A percentile compares a stretch with the other conserved stretches of the same genome.
Conservation (phyloP, 2,888 invertebrate genomes). For the Ephialtes manifestator region DNA sequence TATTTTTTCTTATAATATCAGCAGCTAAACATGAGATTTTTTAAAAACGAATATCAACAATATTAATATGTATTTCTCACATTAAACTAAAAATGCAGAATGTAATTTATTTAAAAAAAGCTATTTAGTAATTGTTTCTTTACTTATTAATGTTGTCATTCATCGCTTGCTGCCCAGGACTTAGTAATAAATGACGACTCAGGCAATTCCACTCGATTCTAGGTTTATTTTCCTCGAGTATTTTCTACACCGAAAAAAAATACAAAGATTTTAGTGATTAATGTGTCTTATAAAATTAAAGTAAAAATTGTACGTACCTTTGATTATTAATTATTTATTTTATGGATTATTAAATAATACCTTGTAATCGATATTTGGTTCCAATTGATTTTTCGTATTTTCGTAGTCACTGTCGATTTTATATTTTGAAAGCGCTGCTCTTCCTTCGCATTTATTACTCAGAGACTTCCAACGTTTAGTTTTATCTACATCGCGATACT, state of each 20-base stretch:
- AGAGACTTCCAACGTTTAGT: conserved; percentile 78
- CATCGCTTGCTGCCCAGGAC: conserved; percentile 61
- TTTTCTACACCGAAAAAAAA: conserved; percentile 63
- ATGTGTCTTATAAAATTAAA: background rate
- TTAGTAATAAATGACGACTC: conserved; percentile 69
- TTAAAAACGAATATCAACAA: too few relatives aligned
- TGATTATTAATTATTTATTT: too few relatives aligned
- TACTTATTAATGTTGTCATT: conserved; percentile 73
- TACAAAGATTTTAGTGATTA: background rate
- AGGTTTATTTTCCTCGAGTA: conserved; percentile 62
- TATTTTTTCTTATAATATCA: too few relatives aligned
- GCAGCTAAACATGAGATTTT: too few relatives aligned
- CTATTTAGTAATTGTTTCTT: background rate
- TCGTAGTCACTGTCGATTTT: conserved; percentile 75
- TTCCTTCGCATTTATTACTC: conserved; percentile 73
- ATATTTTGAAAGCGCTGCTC: conserved; percentile 78
- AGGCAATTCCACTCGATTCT: conserved; percentile 80
- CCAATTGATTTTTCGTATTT: conserved; percentile 72
- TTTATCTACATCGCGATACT: conserved; percentile 74
- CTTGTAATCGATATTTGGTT: conserved; percentile 71
- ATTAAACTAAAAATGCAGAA: background rate
- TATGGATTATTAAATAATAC: conserved; percentile 61
- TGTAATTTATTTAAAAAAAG: conserved; percentile 19
- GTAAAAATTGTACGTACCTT: too few relatives aligned
- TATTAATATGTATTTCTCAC: background rate